Evolutionary conservation across 1,140 invertebrate species (phyloP), one percentile per base, ranked within the genome.

Genomic region (Nasonia longicornis): DNA sequence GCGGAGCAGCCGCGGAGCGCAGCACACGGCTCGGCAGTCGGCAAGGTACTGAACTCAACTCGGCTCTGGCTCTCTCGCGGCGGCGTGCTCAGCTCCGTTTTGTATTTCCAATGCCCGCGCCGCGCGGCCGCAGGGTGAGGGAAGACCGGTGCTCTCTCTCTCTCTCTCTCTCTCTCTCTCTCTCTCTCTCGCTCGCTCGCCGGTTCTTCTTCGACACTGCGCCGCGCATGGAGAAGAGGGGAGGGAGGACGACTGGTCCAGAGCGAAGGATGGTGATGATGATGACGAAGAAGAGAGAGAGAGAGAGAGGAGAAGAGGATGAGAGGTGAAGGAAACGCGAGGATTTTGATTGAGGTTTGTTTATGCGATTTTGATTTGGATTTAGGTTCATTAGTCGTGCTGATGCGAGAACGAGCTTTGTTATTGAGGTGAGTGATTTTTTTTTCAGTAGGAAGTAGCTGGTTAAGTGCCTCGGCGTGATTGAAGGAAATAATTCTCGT

Each of bases 311-410:
- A 58, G 52, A 7, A n/a, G 52, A 58, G 12, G 73, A 58, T 16
- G 73, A 31, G 72, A 74, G 73, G 52, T 35, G 12, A 48, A 63
- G 26, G n/a, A 31, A 67, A 31, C 64, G 64, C 6, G 26, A 26
- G 52, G 52, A n/a, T 26, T 73, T 45, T 45, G n/a, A 52, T 35
- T 48, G 26, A 22, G 45, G 14, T 64, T 64, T 64, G 74, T 76
- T 76, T 76, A 76, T 76, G 74, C 58, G 74, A 76, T 64, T 76
- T 76, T 76, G 52, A 76, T 76, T 76, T 76, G 74, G 31, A 76
- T 76, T 76, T 76, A 66, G 74, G 74, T 66, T 64, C 35, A 42
- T 66, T 76, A 58, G 69, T 20, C 69, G 12, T 35, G 35, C 52
- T 42, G 16, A 52, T 52, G 48, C 0, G 48, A 14, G 16, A 52